A percentile compares a stretch with the other conserved stretches of the same genome.
phyloP scores from a whole-genome alignment of 1,140 invertebrate genomes.

The Zaprionus kolodkinae region DNA sequence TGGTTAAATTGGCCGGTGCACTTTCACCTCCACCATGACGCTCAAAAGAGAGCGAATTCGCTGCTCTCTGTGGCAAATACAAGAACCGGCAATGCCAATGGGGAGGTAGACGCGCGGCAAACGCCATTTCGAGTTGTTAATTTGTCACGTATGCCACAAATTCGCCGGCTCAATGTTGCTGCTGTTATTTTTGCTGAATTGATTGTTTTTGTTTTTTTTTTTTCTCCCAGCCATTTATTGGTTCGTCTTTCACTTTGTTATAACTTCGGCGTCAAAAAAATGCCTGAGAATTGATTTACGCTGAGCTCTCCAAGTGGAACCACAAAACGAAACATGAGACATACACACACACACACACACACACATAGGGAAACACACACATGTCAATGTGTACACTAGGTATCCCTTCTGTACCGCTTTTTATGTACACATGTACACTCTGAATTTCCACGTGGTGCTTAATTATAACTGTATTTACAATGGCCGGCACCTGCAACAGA shows the following conservation, averaged over 20 bases:
- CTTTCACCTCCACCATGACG: slow-evolving; percentile 24
- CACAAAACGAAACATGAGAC: not conserved
- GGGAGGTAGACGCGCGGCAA: not conserved
- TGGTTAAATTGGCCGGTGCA: slow-evolving; percentile 6
- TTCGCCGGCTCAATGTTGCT: slow-evolving; percentile 39
- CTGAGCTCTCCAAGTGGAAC: slow-evolving; percentile 6
- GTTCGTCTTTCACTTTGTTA: slow-evolving; percentile 18
- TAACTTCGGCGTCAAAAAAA: slow-evolving; percentile 13
- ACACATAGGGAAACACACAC: not conserved
- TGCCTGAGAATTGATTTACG: slow-evolving; percentile 29
- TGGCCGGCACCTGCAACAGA: not conserved
- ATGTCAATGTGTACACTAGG: not conserved
- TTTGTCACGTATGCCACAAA: slow-evolving; percentile 70
- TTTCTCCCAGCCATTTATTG: slow-evolving; percentile 10
- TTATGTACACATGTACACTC: not conserved
- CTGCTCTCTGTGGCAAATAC: not conserved
- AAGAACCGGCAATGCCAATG: slow-evolving; percentile 38
- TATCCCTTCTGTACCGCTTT: not conserved
- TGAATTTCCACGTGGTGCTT: not conserved
- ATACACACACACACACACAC: not conserved
- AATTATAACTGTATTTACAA: not conserved
- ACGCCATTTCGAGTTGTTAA: slow-evolving; percentile 48
- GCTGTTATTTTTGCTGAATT: slow-evolving; percentile 42
- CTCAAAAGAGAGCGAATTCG: not conserved
- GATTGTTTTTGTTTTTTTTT: slow-evolving; percentile 18